These are phyloP conservation scores for Pegoplata infirma DNA, from an alignment of 2,888 invertebrate species.

Conservation along the genomic window DNA sequence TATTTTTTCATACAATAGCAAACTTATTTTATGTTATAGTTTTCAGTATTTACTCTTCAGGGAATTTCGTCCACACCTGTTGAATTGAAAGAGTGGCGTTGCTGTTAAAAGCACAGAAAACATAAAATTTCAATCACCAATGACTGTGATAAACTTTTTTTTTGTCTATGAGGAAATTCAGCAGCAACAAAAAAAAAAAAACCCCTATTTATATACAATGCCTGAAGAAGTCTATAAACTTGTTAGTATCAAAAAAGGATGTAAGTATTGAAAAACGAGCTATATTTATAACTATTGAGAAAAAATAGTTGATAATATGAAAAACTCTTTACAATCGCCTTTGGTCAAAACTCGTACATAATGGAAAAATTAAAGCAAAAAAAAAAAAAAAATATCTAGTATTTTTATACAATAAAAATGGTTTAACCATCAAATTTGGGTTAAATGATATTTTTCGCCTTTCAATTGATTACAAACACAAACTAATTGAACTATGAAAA, in stretches of 20 bases:
- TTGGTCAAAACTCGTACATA: not conserved
- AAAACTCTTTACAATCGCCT: not conserved
- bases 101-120: not conserved
- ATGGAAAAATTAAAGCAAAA: no score
- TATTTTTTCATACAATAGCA: not conserved
- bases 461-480: no score
- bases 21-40: not conserved
- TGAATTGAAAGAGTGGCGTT: not conserved
- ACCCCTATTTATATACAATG: not conserved
- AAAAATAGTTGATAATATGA: not conserved
- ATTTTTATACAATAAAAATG: no score
- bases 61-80: not conserved
- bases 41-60: not conserved
- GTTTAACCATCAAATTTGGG: no score
- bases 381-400: no score
- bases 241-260: not conserved
- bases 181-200: no score
- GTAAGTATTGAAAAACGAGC: no score
- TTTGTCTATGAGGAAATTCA: not conserved
- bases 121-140: not conserved
- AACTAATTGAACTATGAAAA: no score
- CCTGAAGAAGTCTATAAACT: not conserved
- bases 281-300: no score
- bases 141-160: not conserved
- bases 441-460: no score